Base-by-base conservation (phyloP, 2,797 vertebrate species). In the Centropyge bicolor region DNA sequence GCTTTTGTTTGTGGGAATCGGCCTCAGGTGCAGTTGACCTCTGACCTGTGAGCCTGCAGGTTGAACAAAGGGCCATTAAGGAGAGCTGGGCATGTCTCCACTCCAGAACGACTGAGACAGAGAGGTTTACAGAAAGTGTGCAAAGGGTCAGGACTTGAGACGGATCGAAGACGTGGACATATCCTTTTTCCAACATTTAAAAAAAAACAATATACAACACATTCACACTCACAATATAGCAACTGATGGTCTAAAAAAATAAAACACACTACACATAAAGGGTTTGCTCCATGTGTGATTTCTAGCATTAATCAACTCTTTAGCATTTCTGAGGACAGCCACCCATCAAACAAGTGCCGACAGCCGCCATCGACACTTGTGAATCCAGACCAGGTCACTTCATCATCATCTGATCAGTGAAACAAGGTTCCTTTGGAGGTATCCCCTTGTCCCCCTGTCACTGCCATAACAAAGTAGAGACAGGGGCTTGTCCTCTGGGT, bases 21-120 rank as follows among this genome's bases (percentile, higher is more conserved):
- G 94, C 95, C 95, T 95, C 94, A 96, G 96, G 96, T 96, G 95
- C 91, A 93, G 92, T 91, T 92, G 94, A 96, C 94, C 95, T 78
- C 86, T 94, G 94, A 96, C 95, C 95, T 76, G 51, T 86, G 49
- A 85, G 90, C 91, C 93, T 86, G 86, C 93, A 94, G 94, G 92
- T 95, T 94, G 92, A 95, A 96, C 95, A 96, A 95, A 95, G 93
- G 89, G 91, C 92, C 92, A 95, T 95, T 95, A 94, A 95, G 89
- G 75, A 85, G 85, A 89, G 77, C 83, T 70, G 84, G 87, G 83
- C 88, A 84, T 88, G 90, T 91, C 93, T 91, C 76, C 81, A 91
- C 91, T 86, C 78, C 88, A 79, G 69, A 87, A 85, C 62, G 78
- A 85, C 76, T 69, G 83, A 82, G 81, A 88, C 84, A 78, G 88